Conservation (phyloP, 2,888 invertebrate genomes). For the Lepidocyrtoides sp. region DNA sequence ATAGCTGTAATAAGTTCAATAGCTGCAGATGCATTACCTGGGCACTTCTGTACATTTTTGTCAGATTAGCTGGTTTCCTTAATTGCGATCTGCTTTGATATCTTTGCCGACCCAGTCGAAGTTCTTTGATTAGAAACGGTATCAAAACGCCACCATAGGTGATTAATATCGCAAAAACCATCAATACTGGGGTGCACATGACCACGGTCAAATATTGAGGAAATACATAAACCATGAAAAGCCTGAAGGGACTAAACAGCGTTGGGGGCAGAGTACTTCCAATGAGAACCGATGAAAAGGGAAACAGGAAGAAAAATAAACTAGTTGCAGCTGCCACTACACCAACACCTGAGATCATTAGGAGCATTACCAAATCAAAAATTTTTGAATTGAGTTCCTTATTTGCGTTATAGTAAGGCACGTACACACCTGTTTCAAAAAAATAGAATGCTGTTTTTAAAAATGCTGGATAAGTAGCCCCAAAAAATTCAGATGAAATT, state of each 20-base stretch:
- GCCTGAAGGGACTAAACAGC: neutral
- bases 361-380: neutral
- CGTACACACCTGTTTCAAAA: too few relatives aligned
- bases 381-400: neutral
- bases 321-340: neutral
- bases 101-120: neutral
- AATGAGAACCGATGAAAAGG: neutral
- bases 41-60: neutral
- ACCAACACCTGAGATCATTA: neutral
- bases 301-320: neutral
- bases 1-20: neutral
- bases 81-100: neutral
- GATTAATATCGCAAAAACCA: neutral
- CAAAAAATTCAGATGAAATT: too few relatives aligned
- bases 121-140: slow-evolving; percentile 37
- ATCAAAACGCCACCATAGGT: neutral
- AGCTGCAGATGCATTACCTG: neutral
- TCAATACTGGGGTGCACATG: neutral
- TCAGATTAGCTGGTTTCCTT: neutral
- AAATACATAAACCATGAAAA: slow-evolving; percentile 10
- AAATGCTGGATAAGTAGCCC: too few relatives aligned
- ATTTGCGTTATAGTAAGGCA: neutral
- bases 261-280: neutral
- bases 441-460: too few relatives aligned
- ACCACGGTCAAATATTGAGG: neutral